These are phyloP conservation scores for Rattus rattus DNA, from an alignment of 2,113 vertebrate species.

Conservation along the genomic window DNA sequence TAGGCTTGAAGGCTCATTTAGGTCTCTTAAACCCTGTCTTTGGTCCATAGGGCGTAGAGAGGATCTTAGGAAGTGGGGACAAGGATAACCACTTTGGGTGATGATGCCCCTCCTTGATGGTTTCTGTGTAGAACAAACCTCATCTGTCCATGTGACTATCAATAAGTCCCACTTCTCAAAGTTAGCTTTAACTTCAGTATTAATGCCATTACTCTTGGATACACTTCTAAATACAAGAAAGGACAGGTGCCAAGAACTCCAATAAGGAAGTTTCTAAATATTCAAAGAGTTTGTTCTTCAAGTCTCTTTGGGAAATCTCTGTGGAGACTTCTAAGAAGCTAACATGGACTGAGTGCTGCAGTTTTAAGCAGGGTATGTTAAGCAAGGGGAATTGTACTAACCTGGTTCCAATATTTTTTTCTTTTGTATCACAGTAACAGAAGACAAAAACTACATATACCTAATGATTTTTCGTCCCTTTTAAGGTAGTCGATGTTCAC, in stretches of 20 bases:
- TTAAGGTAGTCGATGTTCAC: not conserved
- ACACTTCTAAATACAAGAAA: slow-evolving; percentile 26
- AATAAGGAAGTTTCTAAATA: slow-evolving; percentile 41
- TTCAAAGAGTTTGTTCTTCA: slow-evolving; percentile 12
- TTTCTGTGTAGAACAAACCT: not conserved
- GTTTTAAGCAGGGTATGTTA: not conserved
- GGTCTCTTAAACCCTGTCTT: not conserved
- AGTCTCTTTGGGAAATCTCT: slow-evolving; percentile 16
- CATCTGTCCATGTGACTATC: not conserved
- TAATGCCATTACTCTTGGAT: not conserved
- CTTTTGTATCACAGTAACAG: not conserved
- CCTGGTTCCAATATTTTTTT: not conserved
- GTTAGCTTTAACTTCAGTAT: not conserved
- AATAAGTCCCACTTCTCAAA: not conserved
- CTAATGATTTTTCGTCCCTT: not conserved
- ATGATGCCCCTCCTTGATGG: not conserved
- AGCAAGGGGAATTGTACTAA: slow-evolving; percentile 11
- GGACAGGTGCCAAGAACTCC: slow-evolving; percentile 21
- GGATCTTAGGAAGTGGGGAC: not conserved
- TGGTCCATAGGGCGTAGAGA: not conserved
- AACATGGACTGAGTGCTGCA: not conserved
- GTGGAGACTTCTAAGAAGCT: slow-evolving; percentile 42
- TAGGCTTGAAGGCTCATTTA: not conserved
- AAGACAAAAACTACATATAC: not conserved
- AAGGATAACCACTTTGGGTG: not conserved